Evolutionary conservation across 2,888 invertebrate genomes (phyloP).

Genomic region (Alviniconcha strummeri): DNA sequence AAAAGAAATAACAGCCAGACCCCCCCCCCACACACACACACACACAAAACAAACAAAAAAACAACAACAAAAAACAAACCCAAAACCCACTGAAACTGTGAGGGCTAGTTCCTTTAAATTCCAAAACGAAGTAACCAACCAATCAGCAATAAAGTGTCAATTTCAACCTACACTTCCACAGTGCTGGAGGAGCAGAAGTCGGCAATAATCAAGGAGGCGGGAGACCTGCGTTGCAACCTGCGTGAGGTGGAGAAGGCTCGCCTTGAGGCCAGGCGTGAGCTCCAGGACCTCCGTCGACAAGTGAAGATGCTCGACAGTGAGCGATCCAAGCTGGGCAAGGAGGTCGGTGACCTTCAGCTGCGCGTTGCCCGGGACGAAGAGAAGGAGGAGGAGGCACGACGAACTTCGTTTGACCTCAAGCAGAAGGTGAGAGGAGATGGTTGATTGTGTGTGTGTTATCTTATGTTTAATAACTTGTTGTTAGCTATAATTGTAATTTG

Average conservation of each 20-base stretch:
- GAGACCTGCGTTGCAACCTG: conserved; percentile 81
- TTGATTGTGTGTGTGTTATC: neutral
- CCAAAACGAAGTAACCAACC: too few species aligned
- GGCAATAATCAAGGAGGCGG: conserved; percentile 84
- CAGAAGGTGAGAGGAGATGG: conserved; percentile 69
- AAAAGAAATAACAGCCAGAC: too few species aligned
- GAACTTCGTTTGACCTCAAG: conserved; percentile 73
- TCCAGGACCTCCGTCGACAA: conserved; percentile 76
- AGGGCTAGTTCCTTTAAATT: too few species aligned
- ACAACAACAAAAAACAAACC: too few species aligned
- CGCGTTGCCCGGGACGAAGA: conserved; percentile 72
- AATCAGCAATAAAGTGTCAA: too few species aligned
- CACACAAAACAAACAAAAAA: too few species aligned
- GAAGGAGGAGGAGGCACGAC: conserved; percentile 72
- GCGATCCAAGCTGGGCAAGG: conserved; percentile 71
- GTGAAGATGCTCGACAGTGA: conserved; percentile 73
- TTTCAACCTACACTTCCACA: conserved; percentile 72
- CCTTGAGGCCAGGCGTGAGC: conserved; percentile 83
- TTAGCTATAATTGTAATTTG: neutral
- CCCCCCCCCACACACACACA: too few species aligned
- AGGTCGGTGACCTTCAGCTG: conserved; percentile 72
- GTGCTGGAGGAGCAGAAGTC: conserved; percentile 88
- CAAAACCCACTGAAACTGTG: too few species aligned
- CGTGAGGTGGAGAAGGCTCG: conserved; percentile 85
- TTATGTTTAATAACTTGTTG: neutral